Percentiles rank a stretch among this genome's conserved stretches.
These are phyloP conservation scores for Drosophila ogumai DNA, from an alignment of 1,140 invertebrate species.

Conservation along the genomic window DNA sequence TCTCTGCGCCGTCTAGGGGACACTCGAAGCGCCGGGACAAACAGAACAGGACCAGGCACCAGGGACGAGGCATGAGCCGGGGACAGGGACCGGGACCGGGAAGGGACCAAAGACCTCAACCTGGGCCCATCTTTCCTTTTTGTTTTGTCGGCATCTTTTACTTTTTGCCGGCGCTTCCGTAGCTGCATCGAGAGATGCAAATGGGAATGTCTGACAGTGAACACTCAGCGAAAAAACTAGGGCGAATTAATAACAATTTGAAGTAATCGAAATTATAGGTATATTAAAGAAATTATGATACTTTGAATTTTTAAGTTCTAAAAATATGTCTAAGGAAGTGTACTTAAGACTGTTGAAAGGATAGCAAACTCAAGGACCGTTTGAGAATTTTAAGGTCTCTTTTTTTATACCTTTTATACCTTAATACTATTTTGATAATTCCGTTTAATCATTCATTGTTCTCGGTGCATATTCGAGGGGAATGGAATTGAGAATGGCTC, in stretches of 20 bases:
- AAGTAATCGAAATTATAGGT: no score
- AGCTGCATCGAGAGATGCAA: slow-evolving; percentile 74
- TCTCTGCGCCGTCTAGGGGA: slow-evolving; percentile 56
- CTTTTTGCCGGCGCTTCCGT: slow-evolving; percentile 75
- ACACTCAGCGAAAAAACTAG: background rate
- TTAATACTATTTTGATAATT: background rate
- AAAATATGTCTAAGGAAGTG: no score
- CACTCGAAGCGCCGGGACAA: slow-evolving; percentile 78
- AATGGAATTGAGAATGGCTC: slow-evolving; percentile 17
- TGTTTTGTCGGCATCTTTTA: slow-evolving; percentile 72
- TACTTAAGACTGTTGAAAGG: no score
- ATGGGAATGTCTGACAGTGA: slow-evolving; percentile 39
- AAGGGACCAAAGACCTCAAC: slow-evolving; percentile 46
- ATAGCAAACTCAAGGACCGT: no score
- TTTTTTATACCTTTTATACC: background rate
- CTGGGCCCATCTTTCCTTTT: slow-evolving; percentile 29
- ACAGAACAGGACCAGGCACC: slow-evolving; percentile 55
- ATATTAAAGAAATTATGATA: no score
- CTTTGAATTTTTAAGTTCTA: no score
- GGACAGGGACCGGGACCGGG: slow-evolving; percentile 1
- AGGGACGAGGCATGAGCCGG: slow-evolving; percentile 9
- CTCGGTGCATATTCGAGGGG: background rate
- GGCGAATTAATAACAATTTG: no score
- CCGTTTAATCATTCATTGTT: background rate
- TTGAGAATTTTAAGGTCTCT: no score